Evolutionary conservation across 2,113 vertebrate species (phyloP).

Genomic region (Malurus elegans): DNA sequence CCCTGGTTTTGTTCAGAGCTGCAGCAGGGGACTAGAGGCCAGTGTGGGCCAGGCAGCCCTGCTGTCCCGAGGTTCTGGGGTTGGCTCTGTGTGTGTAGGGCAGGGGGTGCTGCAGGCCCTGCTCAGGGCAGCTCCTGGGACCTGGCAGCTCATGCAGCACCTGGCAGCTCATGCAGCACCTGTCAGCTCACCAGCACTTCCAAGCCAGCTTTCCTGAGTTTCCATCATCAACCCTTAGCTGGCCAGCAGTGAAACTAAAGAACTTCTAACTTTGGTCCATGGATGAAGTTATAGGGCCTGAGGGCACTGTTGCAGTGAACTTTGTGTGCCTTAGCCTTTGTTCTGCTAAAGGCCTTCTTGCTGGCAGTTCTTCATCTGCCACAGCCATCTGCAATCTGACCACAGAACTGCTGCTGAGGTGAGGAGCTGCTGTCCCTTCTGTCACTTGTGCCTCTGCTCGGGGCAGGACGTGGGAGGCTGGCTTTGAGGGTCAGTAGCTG

Average conservation of each 20-base stretch:
- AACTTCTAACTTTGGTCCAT: neutral
- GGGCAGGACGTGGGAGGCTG: neutral
- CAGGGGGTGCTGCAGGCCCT: neutral
- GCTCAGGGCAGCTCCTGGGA: neutral
- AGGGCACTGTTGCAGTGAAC: neutral
- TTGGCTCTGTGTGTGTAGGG: neutral
- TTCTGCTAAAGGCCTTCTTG: neutral
- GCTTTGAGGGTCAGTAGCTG: neutral
- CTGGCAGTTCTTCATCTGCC: neutral
- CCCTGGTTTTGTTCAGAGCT: neutral
- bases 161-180: neutral
- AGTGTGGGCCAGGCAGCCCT: neutral
- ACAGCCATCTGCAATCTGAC: neutral
- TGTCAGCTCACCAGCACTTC: neutral
- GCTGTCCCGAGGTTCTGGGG: neutral
- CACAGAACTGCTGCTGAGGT: neutral
- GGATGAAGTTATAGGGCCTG: neutral
- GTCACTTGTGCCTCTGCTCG: neutral
- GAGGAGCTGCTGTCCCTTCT: neutral
- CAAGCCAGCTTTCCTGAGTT: neutral
- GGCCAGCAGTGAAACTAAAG: neutral
- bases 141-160: neutral
- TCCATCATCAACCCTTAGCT: neutral
- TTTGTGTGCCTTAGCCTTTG: neutral
- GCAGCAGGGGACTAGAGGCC: neutral